These are phyloP conservation scores for Nemoura dubitans DNA, from an alignment of 2,888 invertebrate genomes.

Conservation along the genomic window DNA sequence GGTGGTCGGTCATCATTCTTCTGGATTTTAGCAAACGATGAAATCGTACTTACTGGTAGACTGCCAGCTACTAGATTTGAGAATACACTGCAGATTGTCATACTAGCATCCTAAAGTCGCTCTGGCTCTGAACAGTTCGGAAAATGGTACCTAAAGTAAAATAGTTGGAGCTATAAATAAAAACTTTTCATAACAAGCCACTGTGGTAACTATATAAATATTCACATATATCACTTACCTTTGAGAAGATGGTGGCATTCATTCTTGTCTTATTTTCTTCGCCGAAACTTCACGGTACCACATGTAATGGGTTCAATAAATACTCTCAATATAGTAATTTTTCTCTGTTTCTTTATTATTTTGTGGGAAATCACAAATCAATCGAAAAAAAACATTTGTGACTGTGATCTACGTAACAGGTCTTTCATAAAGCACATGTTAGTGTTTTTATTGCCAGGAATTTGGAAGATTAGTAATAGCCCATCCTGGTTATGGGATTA, in stretches of 20 bases:
- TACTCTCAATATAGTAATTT: background rate
- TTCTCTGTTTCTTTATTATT: background rate
- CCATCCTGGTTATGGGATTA: background rate
- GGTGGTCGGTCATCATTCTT: background rate
- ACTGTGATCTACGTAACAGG: too few species aligned
- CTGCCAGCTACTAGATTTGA: background rate
- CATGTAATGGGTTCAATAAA: background rate
- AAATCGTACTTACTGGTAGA: conserved; percentile 12
- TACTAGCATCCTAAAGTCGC: background rate
- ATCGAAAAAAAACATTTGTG: too few species aligned
- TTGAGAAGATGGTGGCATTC: background rate
- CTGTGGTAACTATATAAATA: background rate
- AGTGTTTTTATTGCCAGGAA: background rate
- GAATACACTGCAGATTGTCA: conserved; percentile 5
- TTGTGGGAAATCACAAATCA: too few species aligned
- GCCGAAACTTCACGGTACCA: background rate
- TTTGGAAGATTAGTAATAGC: background rate
- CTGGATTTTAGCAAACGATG: background rate
- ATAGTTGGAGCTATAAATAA: background rate
- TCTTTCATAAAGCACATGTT: background rate
- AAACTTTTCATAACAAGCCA: background rate
- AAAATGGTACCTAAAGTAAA: background rate
- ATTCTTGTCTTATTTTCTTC: background rate
- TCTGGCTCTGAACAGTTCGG: background rate
- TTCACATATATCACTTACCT: background rate